Evolutionary conservation across 2,113 vertebrate genomes (phyloP).

Genomic region (Onychostruthus taczanowskii): DNA sequence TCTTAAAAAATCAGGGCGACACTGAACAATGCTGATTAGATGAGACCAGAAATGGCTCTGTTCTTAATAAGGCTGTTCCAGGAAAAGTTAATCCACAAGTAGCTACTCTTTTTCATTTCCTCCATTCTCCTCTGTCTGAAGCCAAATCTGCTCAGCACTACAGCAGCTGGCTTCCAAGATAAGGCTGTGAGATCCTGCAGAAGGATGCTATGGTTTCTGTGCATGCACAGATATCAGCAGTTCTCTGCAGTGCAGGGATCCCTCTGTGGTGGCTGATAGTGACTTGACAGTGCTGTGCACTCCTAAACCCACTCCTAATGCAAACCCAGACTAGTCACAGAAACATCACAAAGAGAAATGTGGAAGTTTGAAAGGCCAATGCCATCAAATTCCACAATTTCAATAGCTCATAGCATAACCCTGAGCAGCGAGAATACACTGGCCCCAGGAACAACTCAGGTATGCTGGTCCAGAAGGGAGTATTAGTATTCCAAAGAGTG

Average conservation of each 20-base stretch:
- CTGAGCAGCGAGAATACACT: neutral
- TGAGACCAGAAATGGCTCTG: neutral
- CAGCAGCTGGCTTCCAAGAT: conserved; percentile 19
- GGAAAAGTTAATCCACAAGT: conserved; percentile 1
- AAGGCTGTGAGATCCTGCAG: neutral
- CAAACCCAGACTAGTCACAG: neutral
- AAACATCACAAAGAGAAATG: neutral
- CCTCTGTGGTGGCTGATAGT: neutral
- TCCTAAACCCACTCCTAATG: neutral
- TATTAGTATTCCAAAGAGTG: neutral
- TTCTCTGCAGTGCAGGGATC: neutral
- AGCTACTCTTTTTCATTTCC: neutral
- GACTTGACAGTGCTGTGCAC: neutral
- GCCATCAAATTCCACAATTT: neutral
- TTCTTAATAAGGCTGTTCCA: neutral
- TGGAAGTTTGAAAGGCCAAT: neutral
- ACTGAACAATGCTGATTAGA: neutral
- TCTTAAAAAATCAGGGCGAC: too few relatives aligned
- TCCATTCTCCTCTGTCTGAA: neutral
- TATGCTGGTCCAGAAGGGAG: neutral
- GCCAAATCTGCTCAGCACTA: conserved; percentile 11
- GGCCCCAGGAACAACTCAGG: neutral
- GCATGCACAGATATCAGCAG: neutral
- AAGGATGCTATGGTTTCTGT: neutral
- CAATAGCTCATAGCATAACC: neutral